These are phyloP conservation scores for Vimba vimba DNA, from an alignment of 2,113 vertebrate genomes.

Conservation along the genomic window DNA sequence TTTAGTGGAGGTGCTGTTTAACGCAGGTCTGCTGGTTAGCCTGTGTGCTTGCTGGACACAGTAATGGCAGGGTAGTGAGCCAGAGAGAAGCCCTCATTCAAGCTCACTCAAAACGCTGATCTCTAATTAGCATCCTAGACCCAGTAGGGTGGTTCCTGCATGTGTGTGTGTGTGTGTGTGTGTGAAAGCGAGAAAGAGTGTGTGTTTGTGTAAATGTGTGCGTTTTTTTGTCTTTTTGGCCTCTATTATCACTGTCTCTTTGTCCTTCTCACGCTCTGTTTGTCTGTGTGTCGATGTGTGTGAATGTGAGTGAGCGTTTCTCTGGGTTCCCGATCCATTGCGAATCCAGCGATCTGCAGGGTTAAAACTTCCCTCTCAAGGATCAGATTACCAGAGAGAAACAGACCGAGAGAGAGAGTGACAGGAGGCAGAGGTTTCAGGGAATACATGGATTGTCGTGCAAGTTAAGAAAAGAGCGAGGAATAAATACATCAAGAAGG, in stretches of 20 bases:
- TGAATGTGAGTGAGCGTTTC: conserved; percentile 37
- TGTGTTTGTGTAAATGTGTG: conserved; percentile 33
- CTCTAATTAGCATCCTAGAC: conserved; percentile 77
- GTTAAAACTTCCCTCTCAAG: conserved; percentile 64
- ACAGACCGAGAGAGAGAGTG: conserved; percentile 56
- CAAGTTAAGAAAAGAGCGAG: not conserved
- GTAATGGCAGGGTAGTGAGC: conserved; percentile 70
- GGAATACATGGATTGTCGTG: not conserved
- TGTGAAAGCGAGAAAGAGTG: not conserved
- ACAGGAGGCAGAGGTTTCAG: conserved; percentile 29
- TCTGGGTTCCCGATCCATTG: conserved; percentile 38
- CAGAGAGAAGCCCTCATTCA: conserved; percentile 72
- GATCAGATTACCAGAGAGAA: conserved; percentile 70
- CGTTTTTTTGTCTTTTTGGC: not conserved
- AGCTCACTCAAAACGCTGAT: conserved; percentile 68
- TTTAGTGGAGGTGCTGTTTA: conserved; percentile 37
- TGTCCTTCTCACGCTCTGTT: conserved; percentile 1
- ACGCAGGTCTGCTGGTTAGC: conserved; percentile 33
- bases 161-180: not conserved
- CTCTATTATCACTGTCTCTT: not conserved
- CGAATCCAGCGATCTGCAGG: conserved; percentile 65
- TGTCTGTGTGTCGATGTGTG: conserved; percentile 17
- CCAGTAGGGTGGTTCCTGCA: conserved; percentile 74
- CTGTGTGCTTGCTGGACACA: conserved; percentile 13
- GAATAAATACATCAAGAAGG: not conserved